Evolutionary conservation across 2,797 vertebrate species (phyloP).

Genomic region (Geotrypetes seraphini): DNA sequence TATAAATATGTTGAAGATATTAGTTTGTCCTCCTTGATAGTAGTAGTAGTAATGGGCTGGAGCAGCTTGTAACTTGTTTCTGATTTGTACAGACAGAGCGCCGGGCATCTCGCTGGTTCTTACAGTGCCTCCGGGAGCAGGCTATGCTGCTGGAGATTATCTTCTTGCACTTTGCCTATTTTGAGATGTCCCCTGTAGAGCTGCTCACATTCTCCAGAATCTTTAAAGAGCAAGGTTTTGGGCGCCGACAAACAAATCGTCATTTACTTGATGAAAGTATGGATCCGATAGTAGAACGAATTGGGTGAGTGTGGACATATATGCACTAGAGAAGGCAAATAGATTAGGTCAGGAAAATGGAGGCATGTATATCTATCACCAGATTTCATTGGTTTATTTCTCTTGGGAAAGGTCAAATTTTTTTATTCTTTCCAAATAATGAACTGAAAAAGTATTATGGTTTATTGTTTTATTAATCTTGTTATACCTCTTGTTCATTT

Average conservation of each 20-base stretch:
- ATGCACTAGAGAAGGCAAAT: background rate
- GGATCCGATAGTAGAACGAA: slow-evolving; percentile 83
- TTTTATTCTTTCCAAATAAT: too few species aligned
- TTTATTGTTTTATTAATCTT: too few species aligned
- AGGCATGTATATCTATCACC: too few species aligned
- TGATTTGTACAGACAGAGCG: slow-evolving; percentile 87
- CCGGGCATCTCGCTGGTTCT: slow-evolving; percentile 89
- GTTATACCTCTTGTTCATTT: too few species aligned
- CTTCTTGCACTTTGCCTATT: slow-evolving; percentile 93
- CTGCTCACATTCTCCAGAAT: slow-evolving; percentile 75
- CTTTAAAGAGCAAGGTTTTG: slow-evolving; percentile 94
- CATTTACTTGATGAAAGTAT: slow-evolving; percentile 89
- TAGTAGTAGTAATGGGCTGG: too few species aligned
- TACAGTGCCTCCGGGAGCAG: slow-evolving; percentile 89
- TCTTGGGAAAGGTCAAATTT: too few species aligned
- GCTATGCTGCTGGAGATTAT: slow-evolving; percentile 89
- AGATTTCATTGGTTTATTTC: too few species aligned
- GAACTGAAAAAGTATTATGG: too few species aligned
- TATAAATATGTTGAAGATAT: too few species aligned
- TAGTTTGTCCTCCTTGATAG: too few species aligned
- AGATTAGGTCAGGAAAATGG: too few species aligned
- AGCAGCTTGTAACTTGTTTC: too few species aligned
- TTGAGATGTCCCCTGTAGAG: slow-evolving; percentile 82
- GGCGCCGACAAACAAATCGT: slow-evolving; percentile 84
- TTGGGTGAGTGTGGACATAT: slow-evolving; percentile 60